Base-by-base conservation (phyloP, 2,888 invertebrate species). In the Lepidochitona cinerea region DNA sequence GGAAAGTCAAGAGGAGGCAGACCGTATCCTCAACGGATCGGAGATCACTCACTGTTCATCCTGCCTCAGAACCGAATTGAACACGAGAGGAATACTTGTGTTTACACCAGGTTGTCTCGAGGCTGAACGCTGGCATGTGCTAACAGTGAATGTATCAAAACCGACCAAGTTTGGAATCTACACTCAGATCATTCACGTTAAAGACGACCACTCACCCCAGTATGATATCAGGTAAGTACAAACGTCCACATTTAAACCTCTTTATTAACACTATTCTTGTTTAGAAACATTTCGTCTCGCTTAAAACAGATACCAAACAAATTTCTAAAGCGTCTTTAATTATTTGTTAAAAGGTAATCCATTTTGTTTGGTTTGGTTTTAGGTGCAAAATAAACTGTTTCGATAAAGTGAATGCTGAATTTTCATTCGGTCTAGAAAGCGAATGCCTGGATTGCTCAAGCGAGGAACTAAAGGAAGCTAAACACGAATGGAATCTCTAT, bases 171-270 rank as follows among this genome's bases (percentile, higher is more conserved):
- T 37, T 9, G 70, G 79, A 1, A 32, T 4, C 6, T 82, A 80
- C 74, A 75, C 79, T 29, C 84, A 84, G 65, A 70, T 71, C 0
- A 68, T 83, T 0, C 74, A 72, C 54, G 73, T 83, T 14, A 81
- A 83, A 5, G 77, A 81, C n/a, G 84, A 83, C 1, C 74, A 79
- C 52, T 81, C 83, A 14, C 81, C 79, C 23, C 70, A 75, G 5
- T 67, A 83, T 37, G 49, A 70, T 18, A 78, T 83, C 36, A 76
- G 68, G 83, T 84, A 76, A 75, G 79, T 23, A 0, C 49, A n/a
- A n/a, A n/a, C n/a, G n/a, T n/a, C n/a, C n/a, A n/a, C n/a, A n/a
- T n/a, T n/a, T n/a, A n/a, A n/a, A n/a, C n/a, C n/a, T n/a, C n/a
- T n/a, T n/a, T n/a, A n/a, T n/a, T n/a, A n/a, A n/a, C n/a, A n/a